phyloP scores from a whole-genome alignment of 2,113 vertebrate species.

The Amblyornis subalaris region DNA sequence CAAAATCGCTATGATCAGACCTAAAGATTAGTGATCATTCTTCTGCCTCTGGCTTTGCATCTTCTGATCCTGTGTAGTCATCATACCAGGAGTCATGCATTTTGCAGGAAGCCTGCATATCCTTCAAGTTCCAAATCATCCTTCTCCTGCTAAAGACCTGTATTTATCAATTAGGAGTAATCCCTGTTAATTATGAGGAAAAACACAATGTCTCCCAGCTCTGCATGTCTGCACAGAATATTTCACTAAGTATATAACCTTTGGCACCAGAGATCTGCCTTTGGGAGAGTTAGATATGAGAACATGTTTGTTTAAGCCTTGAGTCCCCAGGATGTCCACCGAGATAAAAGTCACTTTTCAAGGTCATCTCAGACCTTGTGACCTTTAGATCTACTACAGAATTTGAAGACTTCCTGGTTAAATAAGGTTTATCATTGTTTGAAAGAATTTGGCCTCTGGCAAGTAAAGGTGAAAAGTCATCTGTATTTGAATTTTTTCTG shows the following conservation, averaged over 20 bases:
- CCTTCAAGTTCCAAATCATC: background rate
- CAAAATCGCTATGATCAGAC: background rate
- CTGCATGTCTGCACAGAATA: background rate
- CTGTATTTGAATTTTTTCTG: slow-evolving; percentile 19
- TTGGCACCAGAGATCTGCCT: slow-evolving; percentile 20
- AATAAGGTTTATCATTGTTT: slow-evolving; percentile 39
- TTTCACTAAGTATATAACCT: background rate
- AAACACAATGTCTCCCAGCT: background rate
- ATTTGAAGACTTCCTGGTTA: slow-evolving; percentile 46
- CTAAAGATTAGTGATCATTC: background rate
- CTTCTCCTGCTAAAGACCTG: background rate
- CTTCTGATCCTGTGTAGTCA: background rate
- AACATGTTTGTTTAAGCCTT: slow-evolving; percentile 7
- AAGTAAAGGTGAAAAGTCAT: slow-evolving; percentile 38
- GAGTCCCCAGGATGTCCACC: background rate
- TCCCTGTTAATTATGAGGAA: slow-evolving; percentile 27
- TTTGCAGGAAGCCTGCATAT: background rate
- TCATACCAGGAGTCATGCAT: background rate
- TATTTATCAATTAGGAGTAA: background rate
- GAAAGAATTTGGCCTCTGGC: slow-evolving; percentile 50
- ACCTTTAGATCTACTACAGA: slow-evolving; percentile 4
- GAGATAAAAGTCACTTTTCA: slow-evolving; percentile 37
- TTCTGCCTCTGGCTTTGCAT: background rate
- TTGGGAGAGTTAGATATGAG: background rate
- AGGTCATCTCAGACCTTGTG: slow-evolving; percentile 31